Conservation (phyloP, 2,888 invertebrate species). For the Drosophila recens region DNA sequence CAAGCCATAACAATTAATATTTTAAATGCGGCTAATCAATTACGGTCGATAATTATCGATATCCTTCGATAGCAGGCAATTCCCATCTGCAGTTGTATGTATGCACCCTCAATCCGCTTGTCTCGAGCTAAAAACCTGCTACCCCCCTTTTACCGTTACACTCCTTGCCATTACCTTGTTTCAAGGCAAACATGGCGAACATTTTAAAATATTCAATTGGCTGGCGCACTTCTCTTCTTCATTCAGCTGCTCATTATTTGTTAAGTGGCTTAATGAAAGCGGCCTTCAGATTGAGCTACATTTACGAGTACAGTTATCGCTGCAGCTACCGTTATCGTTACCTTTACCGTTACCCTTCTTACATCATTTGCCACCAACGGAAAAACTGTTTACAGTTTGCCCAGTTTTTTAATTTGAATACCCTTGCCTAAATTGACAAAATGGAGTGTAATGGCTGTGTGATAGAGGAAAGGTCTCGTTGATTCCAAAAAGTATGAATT, state of each 20-base stretch:
- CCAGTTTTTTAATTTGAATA: background rate
- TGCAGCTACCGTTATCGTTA: background rate
- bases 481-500: background rate
- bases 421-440: background rate
- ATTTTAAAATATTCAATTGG: conserved; percentile 74
- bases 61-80: background rate
- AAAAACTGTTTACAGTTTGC: conserved; percentile 42
- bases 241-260: conserved; percentile 76
- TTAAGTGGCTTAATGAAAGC: conserved; percentile 81
- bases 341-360: background rate
- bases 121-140: background rate
- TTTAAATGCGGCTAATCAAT: background rate
- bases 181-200: conserved; percentile 13
- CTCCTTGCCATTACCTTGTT: background rate
- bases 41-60: background rate
- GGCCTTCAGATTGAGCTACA: conserved; percentile 11
- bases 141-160: background rate
- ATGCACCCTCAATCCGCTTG: background rate
- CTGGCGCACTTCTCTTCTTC: conserved; percentile 30
- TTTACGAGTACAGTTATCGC: background rate
- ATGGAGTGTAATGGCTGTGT: background rate
- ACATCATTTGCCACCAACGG: background rate
- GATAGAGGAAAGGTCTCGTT: background rate
- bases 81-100: background rate
- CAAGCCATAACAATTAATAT: background rate